These are phyloP conservation scores for Euthynnus affinis DNA, from an alignment of 2,797 vertebrate genomes.

Conservation along the genomic window DNA sequence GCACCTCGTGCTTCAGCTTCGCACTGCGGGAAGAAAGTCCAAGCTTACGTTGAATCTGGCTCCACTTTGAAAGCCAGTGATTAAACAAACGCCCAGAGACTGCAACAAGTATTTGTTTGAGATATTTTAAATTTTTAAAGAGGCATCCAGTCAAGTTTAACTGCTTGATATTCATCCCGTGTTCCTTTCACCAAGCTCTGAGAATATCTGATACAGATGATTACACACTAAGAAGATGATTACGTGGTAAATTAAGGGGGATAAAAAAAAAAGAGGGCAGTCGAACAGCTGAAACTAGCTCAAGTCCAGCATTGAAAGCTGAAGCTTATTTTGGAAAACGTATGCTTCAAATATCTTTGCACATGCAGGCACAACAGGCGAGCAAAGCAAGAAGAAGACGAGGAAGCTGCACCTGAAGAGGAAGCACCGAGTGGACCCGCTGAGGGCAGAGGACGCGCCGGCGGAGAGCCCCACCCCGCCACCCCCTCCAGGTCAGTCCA, in stretches of 20 bases:
- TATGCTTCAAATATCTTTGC: neutral
- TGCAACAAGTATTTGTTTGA: conserved; percentile 1
- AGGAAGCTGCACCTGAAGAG: conserved; percentile 93
- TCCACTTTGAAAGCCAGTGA: conserved; percentile 29
- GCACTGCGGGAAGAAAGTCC: neutral
- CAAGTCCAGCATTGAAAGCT: neutral
- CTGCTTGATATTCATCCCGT: neutral
- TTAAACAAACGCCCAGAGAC: conserved; percentile 19
- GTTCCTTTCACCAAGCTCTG: neutral
- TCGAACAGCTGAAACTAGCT: neutral
- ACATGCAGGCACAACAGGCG: conserved; percentile 61
- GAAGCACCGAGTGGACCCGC: conserved; percentile 93
- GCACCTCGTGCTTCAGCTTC: neutral
- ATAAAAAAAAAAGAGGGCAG: conserved; percentile 6
- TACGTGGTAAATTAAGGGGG: conserved; percentile 12
- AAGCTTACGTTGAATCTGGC: conserved; percentile 27
- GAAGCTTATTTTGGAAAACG: no score
- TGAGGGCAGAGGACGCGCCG: conserved; percentile 87
- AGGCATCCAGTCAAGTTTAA: conserved; percentile 13
- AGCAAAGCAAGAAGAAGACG: conserved; percentile 90
- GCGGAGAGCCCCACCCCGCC: conserved; percentile 87
- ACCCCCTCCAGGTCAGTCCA: conserved; percentile 86
- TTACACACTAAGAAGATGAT: conserved; percentile 18
- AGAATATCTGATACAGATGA: conserved; percentile 9
- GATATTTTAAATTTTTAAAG: conserved; percentile 21